A percentile compares a stretch with the other conserved stretches of the same genome.
Evolutionary conservation across 2,888 invertebrate genomes (phyloP).

Genomic region (Phytoseiulus persimilis): DNA sequence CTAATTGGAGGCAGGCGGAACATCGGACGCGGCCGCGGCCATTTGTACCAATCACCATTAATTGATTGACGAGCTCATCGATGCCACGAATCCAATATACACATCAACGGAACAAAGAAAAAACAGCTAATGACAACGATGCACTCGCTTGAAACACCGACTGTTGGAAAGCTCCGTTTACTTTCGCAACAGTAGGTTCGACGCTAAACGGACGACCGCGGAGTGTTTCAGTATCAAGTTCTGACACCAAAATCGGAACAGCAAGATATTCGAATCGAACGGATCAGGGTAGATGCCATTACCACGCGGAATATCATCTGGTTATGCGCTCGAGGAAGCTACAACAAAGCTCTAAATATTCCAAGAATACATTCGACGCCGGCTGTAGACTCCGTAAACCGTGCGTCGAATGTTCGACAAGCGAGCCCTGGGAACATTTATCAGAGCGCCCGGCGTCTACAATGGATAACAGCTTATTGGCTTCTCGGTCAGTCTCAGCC

Average conservation of each 20-base stretch:
- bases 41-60: conserved; percentile 5
- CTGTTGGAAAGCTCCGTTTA: not conserved
- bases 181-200: not conserved
- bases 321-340: too few species aligned
- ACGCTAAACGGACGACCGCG: not conserved
- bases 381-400: too few species aligned
- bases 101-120: not conserved
- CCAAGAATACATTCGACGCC: too few species aligned
- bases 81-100: conserved; percentile 5
- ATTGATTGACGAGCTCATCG: conserved; percentile 5
- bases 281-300: too few species aligned
- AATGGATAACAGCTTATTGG: not conserved
- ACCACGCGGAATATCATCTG: too few species aligned
- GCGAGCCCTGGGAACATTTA: not conserved
- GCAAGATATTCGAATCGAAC: too few species aligned
- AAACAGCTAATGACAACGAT: not conserved
- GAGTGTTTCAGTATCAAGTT: not conserved
- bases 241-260: not conserved
- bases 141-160: not conserved
- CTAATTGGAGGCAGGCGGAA: not conserved
- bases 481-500: not conserved
- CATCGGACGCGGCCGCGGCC: not conserved
- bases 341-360: too few species aligned
- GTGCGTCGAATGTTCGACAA: too few species aligned
- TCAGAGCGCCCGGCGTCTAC: not conserved